Base-by-base conservation (phyloP, 2,888 invertebrate species). In the Ommatoiulus sabulosus region DNA sequence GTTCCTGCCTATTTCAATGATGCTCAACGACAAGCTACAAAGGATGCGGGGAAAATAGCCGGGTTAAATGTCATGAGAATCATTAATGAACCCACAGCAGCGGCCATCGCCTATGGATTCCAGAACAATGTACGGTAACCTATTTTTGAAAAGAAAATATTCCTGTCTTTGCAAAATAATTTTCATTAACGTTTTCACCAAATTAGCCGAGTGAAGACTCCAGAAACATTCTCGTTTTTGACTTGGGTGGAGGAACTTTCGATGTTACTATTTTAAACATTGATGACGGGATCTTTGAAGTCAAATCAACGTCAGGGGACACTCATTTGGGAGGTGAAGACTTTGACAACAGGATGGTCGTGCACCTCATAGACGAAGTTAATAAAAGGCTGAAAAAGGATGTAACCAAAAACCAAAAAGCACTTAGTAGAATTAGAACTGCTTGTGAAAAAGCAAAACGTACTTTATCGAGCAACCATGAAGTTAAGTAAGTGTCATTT, bases 1-100 rank as follows among this genome's bases (percentile, higher is more conserved):
- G 72, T 72, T 2, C 72, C 80, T 12, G 80, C 80, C 8, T 80
- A 80, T 12, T 80, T 80, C 97, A 93, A 96, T 96, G 88, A 97
- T 97, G 8, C 80, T 0, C 80, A 80, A 12, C 24, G 80, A 12
- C 35, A 35, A 20, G 80, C 80, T 1, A 80, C 80, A 3, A 35
- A 80, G 10, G 35, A 80, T 35, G 8, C 80, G 24, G 80, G 24
- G 10, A 80, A 8, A 0, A 80, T 80, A 12, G 35, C 80, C 2
- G 80, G 80, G 90, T 7, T 72, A 24, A 93, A 93, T 90, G 93
- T 93, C 35, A 90, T 93, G 86, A 91, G 93, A 88, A 93, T 93
- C 87, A 93, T 93, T 89, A 93, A 94, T 91, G 91, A 93, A 90
- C 93, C 93, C 91, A 93, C 93, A 89, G 93, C 93, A 63, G 93